A percentile compares a stretch with the other conserved stretches of the same genome.
These are phyloP conservation scores for Scaeva pyrastri DNA, from an alignment of 2,888 invertebrate genomes.

Conservation along the genomic window DNA sequence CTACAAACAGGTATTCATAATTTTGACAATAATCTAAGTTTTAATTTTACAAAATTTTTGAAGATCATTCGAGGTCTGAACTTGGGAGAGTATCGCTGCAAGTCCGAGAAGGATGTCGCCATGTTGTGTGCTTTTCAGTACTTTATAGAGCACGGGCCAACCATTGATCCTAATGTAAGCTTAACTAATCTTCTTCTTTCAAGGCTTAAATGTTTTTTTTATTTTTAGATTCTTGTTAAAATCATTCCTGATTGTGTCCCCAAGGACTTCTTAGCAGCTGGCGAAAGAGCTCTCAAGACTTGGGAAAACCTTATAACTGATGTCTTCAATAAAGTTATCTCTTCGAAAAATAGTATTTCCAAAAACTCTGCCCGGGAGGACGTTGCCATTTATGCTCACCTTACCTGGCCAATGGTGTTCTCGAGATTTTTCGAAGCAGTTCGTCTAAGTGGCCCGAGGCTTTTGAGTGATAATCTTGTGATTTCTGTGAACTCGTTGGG, in stretches of 20 bases:
- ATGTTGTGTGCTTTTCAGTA: slow-evolving; percentile 96
- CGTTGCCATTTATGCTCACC: slow-evolving; percentile 94
- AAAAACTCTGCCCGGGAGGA: slow-evolving; percentile 92
- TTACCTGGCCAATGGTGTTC: slow-evolving; percentile 97
- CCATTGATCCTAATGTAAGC: slow-evolving; percentile 88
- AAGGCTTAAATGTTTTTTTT: background rate
- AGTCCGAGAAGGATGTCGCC: slow-evolving; percentile 92
- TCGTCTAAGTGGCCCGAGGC: slow-evolving; percentile 89
- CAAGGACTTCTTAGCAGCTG: slow-evolving; percentile 84
- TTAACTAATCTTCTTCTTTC: background rate
- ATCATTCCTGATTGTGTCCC: slow-evolving; percentile 80
- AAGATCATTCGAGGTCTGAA: slow-evolving; percentile 92
- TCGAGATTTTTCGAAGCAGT: slow-evolving; percentile 96
- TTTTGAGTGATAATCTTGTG: slow-evolving; percentile 90
- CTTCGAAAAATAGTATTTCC: slow-evolving; percentile 88
- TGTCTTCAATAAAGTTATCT: slow-evolving; percentile 89
- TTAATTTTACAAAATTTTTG: background rate
- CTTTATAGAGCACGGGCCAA: slow-evolving; percentile 91
- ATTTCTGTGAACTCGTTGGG: slow-evolving; percentile 98
- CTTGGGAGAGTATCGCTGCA: slow-evolving; percentile 95
- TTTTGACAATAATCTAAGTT: background rate
- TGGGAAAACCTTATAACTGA: slow-evolving; percentile 90
- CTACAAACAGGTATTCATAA: slow-evolving; percentile 88
- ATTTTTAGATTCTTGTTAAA: slow-evolving; percentile 77
- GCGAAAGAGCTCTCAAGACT: slow-evolving; percentile 87